These are phyloP conservation scores for Apamea monoglypha DNA, from an alignment of 2,888 invertebrate genomes.

Conservation along the genomic window DNA sequence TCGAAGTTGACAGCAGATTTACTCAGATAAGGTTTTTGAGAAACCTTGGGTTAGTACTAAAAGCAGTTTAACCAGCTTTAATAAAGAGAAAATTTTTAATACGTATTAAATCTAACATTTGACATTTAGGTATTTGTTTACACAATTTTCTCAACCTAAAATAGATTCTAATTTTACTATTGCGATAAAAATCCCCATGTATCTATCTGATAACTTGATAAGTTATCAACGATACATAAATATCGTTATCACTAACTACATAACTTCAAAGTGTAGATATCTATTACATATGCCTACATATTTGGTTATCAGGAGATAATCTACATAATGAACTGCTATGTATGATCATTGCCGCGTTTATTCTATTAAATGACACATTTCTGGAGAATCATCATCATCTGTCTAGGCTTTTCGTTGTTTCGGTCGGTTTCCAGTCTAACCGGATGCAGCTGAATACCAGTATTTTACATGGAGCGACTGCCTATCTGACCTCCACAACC, in stretches of 20 bases:
- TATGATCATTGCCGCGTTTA: not conserved
- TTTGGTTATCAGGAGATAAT: constrained; percentile 49
- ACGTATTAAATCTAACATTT: not conserved
- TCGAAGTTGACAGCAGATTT: constrained; percentile 22
- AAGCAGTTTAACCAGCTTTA: no score
- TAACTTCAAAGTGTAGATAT: constrained; percentile 45
- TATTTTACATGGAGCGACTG: no score
- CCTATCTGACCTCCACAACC: no score
- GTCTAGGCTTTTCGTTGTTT: no score
- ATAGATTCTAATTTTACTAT: constrained; percentile 16
- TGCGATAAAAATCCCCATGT: constrained; percentile 2
- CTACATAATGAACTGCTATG: not conserved
- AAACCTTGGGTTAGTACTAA: not conserved
- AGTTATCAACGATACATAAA: constrained; percentile 40
- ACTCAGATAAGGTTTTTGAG: not conserved
- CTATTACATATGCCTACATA: constrained; percentile 36
- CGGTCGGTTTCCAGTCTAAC: no score
- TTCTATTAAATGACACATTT: not conserved
- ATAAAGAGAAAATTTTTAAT: not conserved
- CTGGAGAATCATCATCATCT: no score
- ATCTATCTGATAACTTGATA: constrained; percentile 45
- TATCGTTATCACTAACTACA: constrained; percentile 39
- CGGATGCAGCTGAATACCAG: no score
- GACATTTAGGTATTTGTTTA: not conserved
- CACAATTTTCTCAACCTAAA: not conserved